Conservation (phyloP, 2,113 vertebrate genomes). For the Hydrolagus affinis region DNA sequence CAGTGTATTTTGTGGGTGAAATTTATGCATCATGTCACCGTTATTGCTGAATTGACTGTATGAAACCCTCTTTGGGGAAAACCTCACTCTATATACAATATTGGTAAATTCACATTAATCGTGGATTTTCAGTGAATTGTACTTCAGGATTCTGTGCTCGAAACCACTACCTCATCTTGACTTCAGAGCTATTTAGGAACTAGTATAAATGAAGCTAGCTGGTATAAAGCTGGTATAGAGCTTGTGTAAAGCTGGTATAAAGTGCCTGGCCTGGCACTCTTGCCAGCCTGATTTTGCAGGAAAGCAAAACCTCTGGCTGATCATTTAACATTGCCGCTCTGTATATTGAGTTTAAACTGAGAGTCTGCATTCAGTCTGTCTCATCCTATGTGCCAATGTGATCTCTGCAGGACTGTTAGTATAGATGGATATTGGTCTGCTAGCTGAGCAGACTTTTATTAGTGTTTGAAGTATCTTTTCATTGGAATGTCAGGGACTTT, state of each 20-base stretch:
- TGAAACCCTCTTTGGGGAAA: not conserved
- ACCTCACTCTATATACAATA: not conserved
- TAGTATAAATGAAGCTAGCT: not conserved
- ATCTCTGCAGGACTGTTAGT: not conserved
- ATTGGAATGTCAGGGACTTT: conserved; percentile 27
- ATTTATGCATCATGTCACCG: not conserved
- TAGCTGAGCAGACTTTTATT: conserved; percentile 2
- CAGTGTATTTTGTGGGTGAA: too few species aligned
- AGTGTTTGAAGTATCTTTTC: conserved; percentile 30
- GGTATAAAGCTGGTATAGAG: not conserved
- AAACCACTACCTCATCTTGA: not conserved
- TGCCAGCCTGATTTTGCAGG: not conserved
- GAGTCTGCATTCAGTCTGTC: not conserved
- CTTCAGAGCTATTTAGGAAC: not conserved
- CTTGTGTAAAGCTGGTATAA: not conserved
- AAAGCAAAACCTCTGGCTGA: not conserved
- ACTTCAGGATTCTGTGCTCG: not conserved
- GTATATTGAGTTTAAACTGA: not conserved
- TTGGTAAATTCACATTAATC: not conserved
- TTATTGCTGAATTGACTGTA: not conserved
- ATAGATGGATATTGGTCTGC: conserved; percentile 14
- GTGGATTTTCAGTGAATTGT: not conserved
- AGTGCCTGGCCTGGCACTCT: not conserved
- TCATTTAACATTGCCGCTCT: not conserved
- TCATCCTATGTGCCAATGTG: not conserved